Evolutionary conservation across 2,797 vertebrate genomes (phyloP), one percentile per base, ranked within the genome.

Genomic region (Aphelocoma californica): DNA sequence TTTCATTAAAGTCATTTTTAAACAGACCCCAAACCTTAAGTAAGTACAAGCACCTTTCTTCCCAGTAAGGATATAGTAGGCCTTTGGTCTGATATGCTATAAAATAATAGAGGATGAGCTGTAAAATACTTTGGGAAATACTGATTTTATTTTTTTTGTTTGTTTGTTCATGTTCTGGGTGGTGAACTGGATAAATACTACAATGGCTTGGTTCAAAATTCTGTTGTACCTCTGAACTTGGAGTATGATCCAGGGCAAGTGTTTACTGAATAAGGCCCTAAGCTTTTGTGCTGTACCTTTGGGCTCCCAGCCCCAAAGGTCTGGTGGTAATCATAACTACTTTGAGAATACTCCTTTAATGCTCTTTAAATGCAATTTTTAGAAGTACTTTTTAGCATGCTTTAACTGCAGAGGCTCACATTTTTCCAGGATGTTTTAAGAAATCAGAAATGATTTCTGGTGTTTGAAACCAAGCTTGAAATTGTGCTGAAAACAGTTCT

Each of bases 401-500:
- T 50, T 38, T 78, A 58, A 54, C 29, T 93, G 78, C 64, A 62
- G 81, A 60, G 32, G 50, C 83, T 88, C n/a, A 61, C 31, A 40
- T 88, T 95, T 83, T 54, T 56, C 78, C 80, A 77, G 73, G 50
- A 81, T 58, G 73, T 85, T 92, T 91, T 74, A 92, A 89, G 60
- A 92, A 93, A 92, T 65, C 31, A 9, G 73, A 73, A 88, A 78
- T 79, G 2, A 92, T 88, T 96, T 88, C 78, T 93, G 58, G 26
- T 95, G 19, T 93, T 94, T 95, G 84, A 96, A 96, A 94, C n/a
- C 24, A 65, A 86, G 83, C 90, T 95, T 90, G 86, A 96, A 95
- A 96, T 91, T 93, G 75, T 93, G 89, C 94, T 96, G 96, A 89
- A 94, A 96, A 85, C 60, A 75, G 73, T 90, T 96, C 72, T 96